Evolutionary conservation across 2,113 vertebrate genomes (phyloP).

Genomic region (Columba livia): DNA sequence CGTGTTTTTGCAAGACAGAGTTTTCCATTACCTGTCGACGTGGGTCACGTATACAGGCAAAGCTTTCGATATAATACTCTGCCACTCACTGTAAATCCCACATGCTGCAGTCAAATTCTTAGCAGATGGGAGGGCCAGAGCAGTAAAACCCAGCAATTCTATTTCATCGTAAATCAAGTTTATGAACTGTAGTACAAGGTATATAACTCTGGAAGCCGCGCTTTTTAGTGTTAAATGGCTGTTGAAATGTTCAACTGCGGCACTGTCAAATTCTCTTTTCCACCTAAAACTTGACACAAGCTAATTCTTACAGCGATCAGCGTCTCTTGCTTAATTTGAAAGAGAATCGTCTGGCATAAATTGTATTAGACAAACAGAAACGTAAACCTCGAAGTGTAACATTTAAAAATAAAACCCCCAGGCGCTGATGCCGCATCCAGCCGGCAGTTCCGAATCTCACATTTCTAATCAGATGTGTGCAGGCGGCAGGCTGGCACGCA

Average conservation of each 20-base stretch:
- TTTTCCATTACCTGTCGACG: not conserved
- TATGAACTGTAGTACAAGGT: conserved; percentile 57
- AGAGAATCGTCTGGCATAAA: not conserved
- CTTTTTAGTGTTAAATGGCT: conserved; percentile 17
- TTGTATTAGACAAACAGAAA: not conserved
- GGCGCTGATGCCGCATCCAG: not conserved
- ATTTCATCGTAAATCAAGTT: conserved; percentile 56
- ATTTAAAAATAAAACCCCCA: not conserved
- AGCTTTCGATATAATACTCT: not conserved
- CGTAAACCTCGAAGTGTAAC: not conserved
- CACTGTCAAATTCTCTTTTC: not conserved
- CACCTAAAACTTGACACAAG: not conserved
- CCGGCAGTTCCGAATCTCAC: fast-evolving
- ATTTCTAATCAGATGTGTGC: not conserved
- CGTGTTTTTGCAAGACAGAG: not conserved
- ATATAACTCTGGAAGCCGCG: conserved; percentile 1
- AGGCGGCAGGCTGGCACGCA: not conserved
- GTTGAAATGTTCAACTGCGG: not conserved
- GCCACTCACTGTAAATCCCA: conserved; percentile 4
- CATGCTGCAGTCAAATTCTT: conserved; percentile 34
- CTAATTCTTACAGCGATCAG: not conserved
- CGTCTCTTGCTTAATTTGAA: not conserved
- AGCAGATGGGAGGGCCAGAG: conserved; percentile 50
- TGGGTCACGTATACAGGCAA: not conserved
- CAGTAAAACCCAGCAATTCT: conserved; percentile 29